Conservation (phyloP, 2,888 invertebrate genomes). For the Pyralis farinalis region DNA sequence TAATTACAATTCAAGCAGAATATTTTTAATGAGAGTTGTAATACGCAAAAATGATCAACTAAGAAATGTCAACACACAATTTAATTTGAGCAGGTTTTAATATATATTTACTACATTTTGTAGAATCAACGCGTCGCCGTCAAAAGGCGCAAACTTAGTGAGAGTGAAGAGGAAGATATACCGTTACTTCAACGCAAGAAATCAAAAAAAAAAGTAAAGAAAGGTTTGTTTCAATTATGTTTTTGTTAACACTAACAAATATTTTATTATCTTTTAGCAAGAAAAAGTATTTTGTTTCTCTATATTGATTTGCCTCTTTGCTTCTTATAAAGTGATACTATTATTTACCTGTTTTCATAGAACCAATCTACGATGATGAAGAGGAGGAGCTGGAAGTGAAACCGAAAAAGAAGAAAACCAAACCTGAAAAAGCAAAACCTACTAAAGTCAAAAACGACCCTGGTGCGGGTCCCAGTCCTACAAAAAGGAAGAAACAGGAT, state of each 20-base stretch:
- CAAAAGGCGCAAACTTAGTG: constrained; percentile 67
- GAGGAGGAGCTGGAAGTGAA: constrained; percentile 75
- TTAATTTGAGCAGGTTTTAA: no score
- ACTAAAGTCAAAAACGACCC: constrained; percentile 53
- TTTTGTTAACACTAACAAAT: no score
- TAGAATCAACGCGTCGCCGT: constrained; percentile 45
- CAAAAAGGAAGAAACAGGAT: constrained; percentile 89
- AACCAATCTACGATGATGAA: constrained; percentile 81
- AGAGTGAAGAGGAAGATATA: constrained; percentile 88
- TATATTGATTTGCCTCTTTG: no score
- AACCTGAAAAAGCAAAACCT: constrained; percentile 45
- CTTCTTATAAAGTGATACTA: no score
- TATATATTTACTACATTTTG: no score
- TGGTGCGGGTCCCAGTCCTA: constrained; percentile 69
- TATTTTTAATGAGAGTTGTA: no score
- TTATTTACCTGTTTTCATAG: constrained; percentile 27
- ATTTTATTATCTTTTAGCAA: no score
- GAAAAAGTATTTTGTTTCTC: no score
- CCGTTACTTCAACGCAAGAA: constrained; percentile 86
- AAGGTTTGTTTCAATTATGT: constrained; percentile 68
- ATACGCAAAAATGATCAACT: no score
- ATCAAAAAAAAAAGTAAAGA: constrained; percentile 83
- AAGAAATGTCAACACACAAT: no score
- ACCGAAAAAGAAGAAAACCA: constrained; percentile 81
- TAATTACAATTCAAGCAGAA: no score